Evolutionary conservation across 2,113 vertebrate genomes (phyloP), one percentile per base, ranked within the genome.

Genomic region (Ramphastos sulfuratus): DNA sequence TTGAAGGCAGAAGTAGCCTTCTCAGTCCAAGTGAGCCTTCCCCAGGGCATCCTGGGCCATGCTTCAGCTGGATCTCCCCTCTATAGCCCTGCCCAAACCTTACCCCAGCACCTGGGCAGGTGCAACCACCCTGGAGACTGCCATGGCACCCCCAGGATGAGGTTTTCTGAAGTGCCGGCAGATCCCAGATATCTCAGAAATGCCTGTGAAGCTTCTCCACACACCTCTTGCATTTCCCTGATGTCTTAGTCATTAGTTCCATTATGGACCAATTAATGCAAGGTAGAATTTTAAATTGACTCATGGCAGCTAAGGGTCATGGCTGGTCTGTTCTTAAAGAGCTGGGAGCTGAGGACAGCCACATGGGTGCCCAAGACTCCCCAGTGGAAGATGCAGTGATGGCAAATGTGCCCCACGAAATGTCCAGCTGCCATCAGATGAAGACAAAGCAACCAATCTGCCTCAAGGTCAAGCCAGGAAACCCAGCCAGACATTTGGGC

Each of bases 101-200:
- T 50, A 2, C 14, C 28, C 4, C 1, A 0, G 12, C 0, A 1
- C 39, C 30, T 2, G 4, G 11, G 31, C 10, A 44, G 23, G 55
- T 74, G 21, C 1, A 6, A 27, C 31, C 5, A 1, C 15, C 33
- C 42, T 1, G 1, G 21, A 63, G 12, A 8, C 60, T 5, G 1
- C 50, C 48, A 6, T 23, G 48, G 42, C 61, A 54, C 35, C 27
- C 39, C 27, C 16, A 10, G 35, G 23, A 39, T 7, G 5, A 46
- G 70, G 59, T 21, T 89, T n/a, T 59, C 59, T 44, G 37, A 60
- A 50, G 20, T 1, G 1, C n/a, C 1, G 1, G 17, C 21, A 19
- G 6, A 81, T 23, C 25, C 5, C 23, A 33, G 11, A 30, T 37
- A 46, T 55, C 69, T 76, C 39, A 33, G 64, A 52, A 66, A 44